Base-by-base conservation (phyloP, 2,113 vertebrate genomes). In the Oncorhynchus clarkii region DNA sequence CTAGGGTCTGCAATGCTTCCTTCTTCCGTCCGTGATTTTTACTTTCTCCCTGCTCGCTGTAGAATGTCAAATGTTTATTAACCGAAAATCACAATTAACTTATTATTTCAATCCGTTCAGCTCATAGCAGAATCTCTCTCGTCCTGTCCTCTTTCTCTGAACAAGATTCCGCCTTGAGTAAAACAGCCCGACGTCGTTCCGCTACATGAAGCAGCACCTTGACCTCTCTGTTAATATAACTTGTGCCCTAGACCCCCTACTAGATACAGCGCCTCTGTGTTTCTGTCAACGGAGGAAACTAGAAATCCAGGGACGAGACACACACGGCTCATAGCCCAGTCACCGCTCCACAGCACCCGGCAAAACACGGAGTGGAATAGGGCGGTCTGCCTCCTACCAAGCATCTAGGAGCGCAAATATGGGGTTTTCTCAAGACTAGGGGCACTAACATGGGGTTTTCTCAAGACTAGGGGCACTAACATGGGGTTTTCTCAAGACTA, bases 211-310 rank as follows among this genome's bases (percentile, higher is more conserved):
- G 74, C 77, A 60, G 51, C 81, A 78, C 85, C 85, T 80, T 77
- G 83, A 80, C 86, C 83, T 83, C 69, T 79, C 71, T 78, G 85
- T 84, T 81, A 77, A 60, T 88, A 76, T 84, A 93, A 93, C 89
- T 93, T 93, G 83, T 91, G 82, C 82, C 71, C 78, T 67, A 75
- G 6, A 34, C 34, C 34, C 34, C 34, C 6, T 7, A 34, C 34
- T 34, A 34, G 6, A 34, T 7, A 34, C 34, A 31, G 29, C 29
- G 29, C 29, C 29, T 31, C 29, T 31, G 29, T 31, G 29, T 31
- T 31, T 31, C 29, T 31, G 29, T 31, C 29, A 31, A 31, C 29
- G 29, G 29, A 5, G 29, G 29, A 31, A 31, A 31, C 29, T 31
- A 31, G 29, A 31, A 31, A 31, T 31, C 29, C 29, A 31, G 4